Percentiles rank a stretch among this genome's conserved stretches.
Evolutionary conservation across 2,113 vertebrate species (phyloP).

Genomic region (Spheniscus mendiculus): DNA sequence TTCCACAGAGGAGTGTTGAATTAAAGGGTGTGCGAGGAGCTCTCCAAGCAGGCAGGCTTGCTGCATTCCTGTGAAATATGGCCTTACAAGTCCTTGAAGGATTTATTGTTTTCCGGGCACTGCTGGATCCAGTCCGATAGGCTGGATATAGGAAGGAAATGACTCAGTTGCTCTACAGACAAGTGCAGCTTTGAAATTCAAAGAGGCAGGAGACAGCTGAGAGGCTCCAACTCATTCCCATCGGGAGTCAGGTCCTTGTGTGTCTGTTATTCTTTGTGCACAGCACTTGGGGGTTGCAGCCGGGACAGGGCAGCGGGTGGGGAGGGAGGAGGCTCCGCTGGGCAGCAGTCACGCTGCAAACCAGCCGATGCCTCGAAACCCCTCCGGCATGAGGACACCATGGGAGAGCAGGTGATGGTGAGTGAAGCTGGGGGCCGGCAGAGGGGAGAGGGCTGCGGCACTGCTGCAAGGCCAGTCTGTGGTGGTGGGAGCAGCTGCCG

Average conservation of each 20-base stretch:
- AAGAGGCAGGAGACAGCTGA: conserved; percentile 42
- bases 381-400: rapidly evolving
- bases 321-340: not conserved
- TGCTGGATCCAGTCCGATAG: conserved; percentile 35
- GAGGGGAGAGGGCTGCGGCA: not conserved
- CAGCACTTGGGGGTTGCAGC: not conserved
- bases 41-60: not conserved
- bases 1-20: not conserved
- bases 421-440: rapidly evolving
- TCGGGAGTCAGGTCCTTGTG: not conserved
- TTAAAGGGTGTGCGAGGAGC: not conserved
- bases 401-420: not conserved
- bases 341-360: rapidly evolving
- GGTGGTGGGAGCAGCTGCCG: not conserved
- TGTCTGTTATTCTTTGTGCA: not conserved
- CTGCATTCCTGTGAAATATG: conserved; percentile 42
- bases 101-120: conserved; percentile 58
- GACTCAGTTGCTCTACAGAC: conserved; percentile 66
- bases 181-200: conserved; percentile 58
- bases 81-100: conserved; percentile 47
- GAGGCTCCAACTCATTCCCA: not conserved
- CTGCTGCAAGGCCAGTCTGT: rapidly evolving
- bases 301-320: not conserved
- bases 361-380: not conserved
- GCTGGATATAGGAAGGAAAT: conserved; percentile 63